Evolutionary conservation across 2,888 invertebrate species (phyloP).

Genomic region (Netelia virgata): DNA sequence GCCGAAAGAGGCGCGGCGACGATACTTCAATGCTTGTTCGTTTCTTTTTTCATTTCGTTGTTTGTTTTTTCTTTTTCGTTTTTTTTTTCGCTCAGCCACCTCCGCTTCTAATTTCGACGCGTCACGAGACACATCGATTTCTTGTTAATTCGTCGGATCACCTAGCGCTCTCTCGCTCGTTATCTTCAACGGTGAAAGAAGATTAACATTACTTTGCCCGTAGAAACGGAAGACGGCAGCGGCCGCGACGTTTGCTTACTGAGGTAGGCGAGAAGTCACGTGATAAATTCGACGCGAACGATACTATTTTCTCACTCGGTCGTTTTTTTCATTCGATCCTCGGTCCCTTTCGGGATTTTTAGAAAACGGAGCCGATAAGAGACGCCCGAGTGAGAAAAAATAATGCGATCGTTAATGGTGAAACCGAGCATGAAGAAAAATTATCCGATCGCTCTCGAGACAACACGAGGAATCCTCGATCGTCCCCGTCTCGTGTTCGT

Average conservation of each 20-base stretch:
- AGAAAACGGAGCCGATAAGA: neutral
- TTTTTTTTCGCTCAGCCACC: constrained; percentile 50
- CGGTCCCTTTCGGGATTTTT: too few species aligned
- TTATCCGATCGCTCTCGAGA: constrained; percentile 8
- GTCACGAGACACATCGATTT: constrained; percentile 62
- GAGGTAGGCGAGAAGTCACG: neutral
- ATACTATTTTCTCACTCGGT: constrained; percentile 13
- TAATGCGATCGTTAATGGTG: too few species aligned
- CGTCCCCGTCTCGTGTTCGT: too few species aligned
- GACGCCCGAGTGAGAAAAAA: neutral
- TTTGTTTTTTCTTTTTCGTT: constrained; percentile 46
- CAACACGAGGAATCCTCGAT: too few species aligned
- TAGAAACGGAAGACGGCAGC: too few species aligned
- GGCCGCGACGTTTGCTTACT: constrained; percentile 49
- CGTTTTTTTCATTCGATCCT: too few species aligned
- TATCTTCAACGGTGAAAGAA: neutral
- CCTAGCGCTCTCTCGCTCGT: neutral
- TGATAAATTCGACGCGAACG: constrained; percentile 39
- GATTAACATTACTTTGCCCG: too few species aligned
- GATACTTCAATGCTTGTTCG: neutral
- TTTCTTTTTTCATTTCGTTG: too few species aligned
- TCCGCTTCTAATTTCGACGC: constrained; percentile 72
- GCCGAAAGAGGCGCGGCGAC: neutral
- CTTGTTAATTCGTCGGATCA: constrained; percentile 40
- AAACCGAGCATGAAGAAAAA: neutral